Conservation (phyloP, 2,888 invertebrate species). For the Pammene fasciana region DNA sequence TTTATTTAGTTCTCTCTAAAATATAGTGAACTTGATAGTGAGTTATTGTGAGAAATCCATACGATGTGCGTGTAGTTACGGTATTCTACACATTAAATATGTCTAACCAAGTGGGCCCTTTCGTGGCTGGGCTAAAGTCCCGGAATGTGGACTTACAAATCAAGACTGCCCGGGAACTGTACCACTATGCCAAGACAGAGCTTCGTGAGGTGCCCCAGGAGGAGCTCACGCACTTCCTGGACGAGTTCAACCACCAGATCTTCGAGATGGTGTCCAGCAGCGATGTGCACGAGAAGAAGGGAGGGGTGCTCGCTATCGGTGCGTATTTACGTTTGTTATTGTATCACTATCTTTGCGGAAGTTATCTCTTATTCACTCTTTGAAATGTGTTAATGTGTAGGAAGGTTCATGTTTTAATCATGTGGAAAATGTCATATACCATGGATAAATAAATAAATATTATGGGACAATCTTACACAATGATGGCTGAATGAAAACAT, state of each 20-base stretch:
- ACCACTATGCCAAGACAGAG: constrained; percentile 95
- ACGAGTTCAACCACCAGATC: constrained; percentile 97
- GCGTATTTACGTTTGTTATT: constrained; percentile 46
- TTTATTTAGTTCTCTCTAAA: constrained; percentile 24
- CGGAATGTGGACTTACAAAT: constrained; percentile 92
- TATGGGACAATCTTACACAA: too few relatives aligned
- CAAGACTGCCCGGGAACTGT: constrained; percentile 94
- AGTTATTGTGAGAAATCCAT: neutral
- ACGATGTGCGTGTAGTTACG: constrained; percentile 13
- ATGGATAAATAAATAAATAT: too few relatives aligned
- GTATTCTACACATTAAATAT: constrained; percentile 60
- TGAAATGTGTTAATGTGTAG: too few relatives aligned
- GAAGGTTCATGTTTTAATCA: too few relatives aligned
- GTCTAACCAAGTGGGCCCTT: constrained; percentile 86
- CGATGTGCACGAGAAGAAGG: constrained; percentile 97
- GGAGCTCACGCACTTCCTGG: constrained; percentile 94
- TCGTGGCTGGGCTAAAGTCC: constrained; percentile 94
- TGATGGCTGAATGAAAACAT: too few relatives aligned
- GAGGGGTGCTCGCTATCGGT: constrained; percentile 97
- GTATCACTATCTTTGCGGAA: neutral
- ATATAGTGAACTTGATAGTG: neutral
- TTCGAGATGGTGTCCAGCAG: constrained; percentile 97
- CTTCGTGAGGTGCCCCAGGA: constrained; percentile 94
- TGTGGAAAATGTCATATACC: too few relatives aligned
- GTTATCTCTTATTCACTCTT: neutral